phyloP scores from a whole-genome alignment of 2,113 vertebrate genomes.

The Spea bombifrons region DNA sequence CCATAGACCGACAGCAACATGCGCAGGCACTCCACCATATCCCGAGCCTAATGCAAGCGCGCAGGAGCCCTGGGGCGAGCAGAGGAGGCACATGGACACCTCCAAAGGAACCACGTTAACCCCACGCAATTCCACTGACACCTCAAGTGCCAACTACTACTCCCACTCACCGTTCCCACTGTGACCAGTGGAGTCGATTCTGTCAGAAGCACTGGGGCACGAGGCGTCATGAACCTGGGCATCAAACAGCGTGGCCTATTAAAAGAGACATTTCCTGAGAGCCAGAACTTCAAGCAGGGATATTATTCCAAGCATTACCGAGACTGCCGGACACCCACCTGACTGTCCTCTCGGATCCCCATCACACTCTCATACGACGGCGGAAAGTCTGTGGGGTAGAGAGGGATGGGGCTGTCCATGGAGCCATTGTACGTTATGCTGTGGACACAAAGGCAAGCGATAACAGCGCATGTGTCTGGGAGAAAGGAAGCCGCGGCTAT shows the following conservation, averaged over 20 bases:
- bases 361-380: conserved; percentile 93
- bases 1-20: too few species aligned
- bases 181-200: conserved; percentile 81
- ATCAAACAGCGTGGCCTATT: conserved; percentile 84
- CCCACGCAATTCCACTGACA: too few species aligned
- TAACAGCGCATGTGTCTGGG: too few species aligned
- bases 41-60: too few species aligned
- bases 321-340: conserved; percentile 63
- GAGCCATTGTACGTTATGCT: conserved; percentile 97
- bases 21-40: too few species aligned
- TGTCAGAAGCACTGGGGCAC: conserved; percentile 68
- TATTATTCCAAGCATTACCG: background rate
- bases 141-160: fast-evolving
- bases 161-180: conserved; percentile 72
- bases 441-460: too few species aligned
- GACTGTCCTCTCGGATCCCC: conserved; percentile 84
- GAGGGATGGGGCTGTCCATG: conserved; percentile 91
- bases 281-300: too few species aligned
- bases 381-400: conserved; percentile 91
- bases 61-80: too few species aligned
- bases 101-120: too few species aligned
- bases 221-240: conserved; percentile 76
- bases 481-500: too few species aligned
- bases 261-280: background rate
- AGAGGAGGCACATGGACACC: too few species aligned